phyloP scores from a whole-genome alignment of 1,140 invertebrate species.

The Acyrthosiphon pisum region DNA sequence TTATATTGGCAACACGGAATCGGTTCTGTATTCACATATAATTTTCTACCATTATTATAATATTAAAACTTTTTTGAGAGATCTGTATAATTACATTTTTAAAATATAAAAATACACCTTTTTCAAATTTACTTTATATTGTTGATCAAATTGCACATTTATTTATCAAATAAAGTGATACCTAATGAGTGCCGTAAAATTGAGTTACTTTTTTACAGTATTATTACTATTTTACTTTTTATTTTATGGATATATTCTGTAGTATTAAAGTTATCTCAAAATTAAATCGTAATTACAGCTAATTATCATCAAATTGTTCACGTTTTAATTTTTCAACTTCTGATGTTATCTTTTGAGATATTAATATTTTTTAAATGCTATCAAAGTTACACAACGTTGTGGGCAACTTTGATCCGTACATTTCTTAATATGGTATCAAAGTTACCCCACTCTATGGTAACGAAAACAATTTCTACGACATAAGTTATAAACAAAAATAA shows the following conservation, averaged over 20 bases:
- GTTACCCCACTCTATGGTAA: neutral
- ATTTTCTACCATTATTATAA: neutral
- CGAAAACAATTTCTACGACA: neutral
- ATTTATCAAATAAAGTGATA: neutral
- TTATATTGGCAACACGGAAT: neutral
- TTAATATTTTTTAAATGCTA: too few relatives aligned
- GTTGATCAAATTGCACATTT: neutral
- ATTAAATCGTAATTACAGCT: too few relatives aligned
- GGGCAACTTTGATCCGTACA: too few relatives aligned
- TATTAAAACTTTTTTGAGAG: neutral
- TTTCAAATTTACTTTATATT: neutral
- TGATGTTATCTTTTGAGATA: too few relatives aligned
- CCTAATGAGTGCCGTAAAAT: neutral
- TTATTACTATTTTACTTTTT: too few relatives aligned
- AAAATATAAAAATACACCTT: neutral
- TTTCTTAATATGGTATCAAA: too few relatives aligned
- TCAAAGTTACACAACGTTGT: too few relatives aligned
- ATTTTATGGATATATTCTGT: too few relatives aligned
- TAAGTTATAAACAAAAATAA: neutral
- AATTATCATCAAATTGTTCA: too few relatives aligned
- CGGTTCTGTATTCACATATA: neutral
- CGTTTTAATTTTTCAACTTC: too few relatives aligned
- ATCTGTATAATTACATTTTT: neutral
- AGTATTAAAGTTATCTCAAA: too few relatives aligned
- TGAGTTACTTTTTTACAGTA: too few relatives aligned